These are phyloP conservation scores for Euphonia xanthogaster DNA, from an alignment of 2,797 vertebrate species.

Conservation along the genomic window DNA sequence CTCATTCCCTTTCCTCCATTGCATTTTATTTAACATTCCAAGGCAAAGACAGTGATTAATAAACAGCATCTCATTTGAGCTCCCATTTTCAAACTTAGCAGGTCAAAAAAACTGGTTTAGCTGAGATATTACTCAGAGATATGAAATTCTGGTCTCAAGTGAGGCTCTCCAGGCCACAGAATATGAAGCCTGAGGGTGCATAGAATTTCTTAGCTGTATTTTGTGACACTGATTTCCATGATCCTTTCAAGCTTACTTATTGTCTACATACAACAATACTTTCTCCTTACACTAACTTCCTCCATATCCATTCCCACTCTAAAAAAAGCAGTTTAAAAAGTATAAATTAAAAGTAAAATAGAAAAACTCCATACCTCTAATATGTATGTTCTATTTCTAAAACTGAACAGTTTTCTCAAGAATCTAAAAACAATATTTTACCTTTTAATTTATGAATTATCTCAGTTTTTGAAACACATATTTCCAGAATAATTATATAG, in stretches of 20 bases:
- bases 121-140: not conserved
- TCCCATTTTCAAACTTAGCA: slow-evolving; percentile 10
- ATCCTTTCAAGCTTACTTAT: not conserved
- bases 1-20: not conserved
- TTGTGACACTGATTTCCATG: not conserved
- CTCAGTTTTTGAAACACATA: not conserved
- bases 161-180: not conserved
- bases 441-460: not conserved
- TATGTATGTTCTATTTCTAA: not conserved
- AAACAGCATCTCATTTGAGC: not conserved
- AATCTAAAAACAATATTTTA: not conserved
- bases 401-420: not conserved
- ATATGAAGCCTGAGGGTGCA: not conserved
- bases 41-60: not conserved
- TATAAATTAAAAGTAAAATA: not conserved
- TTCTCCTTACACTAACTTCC: not conserved
- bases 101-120: slow-evolving; percentile 5
- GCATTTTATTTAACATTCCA: slow-evolving; percentile 4
- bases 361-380: not conserved
- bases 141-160: not conserved
- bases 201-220: not conserved
- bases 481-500: not conserved
- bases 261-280: not conserved
- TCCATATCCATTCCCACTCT: not conserved
- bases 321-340: not conserved